Conservation (phyloP, 2,113 vertebrate species). For the Phylloscopus whistleri region DNA sequence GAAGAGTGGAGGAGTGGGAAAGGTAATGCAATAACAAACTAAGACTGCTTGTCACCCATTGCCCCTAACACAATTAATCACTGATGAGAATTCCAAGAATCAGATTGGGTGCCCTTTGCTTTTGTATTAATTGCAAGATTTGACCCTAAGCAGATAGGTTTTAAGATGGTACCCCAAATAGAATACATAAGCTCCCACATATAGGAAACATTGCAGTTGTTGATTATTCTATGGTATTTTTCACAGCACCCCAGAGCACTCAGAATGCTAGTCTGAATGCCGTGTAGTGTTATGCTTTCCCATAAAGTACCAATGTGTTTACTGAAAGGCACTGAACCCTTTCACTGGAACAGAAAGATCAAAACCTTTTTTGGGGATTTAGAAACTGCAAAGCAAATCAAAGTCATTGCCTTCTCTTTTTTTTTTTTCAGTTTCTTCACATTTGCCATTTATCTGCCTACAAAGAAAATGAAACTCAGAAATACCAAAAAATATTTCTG, state of each 20-base stretch:
- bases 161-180: background rate
- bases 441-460: constrained; percentile 20
- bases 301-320: background rate
- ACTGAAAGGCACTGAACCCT: background rate
- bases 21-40: background rate
- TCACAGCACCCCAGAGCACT: background rate
- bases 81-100: background rate
- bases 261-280: background rate
- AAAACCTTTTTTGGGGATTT: background rate
- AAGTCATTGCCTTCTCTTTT: background rate
- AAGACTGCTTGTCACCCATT: accelerated
- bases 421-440: background rate
- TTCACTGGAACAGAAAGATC: constrained; percentile 1
- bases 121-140: background rate
- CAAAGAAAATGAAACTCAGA: constrained; percentile 34
- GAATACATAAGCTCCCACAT: background rate
- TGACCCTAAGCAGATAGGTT: background rate
- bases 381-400: constrained; percentile 43
- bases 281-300: background rate
- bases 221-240: background rate
- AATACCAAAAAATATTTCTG: background rate
- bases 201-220: background rate
- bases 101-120: background rate
- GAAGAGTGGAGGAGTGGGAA: background rate
- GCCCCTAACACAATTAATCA: background rate